Conservation (phyloP, 2,888 invertebrate genomes). For the Scrobipalpa atriplicella region DNA sequence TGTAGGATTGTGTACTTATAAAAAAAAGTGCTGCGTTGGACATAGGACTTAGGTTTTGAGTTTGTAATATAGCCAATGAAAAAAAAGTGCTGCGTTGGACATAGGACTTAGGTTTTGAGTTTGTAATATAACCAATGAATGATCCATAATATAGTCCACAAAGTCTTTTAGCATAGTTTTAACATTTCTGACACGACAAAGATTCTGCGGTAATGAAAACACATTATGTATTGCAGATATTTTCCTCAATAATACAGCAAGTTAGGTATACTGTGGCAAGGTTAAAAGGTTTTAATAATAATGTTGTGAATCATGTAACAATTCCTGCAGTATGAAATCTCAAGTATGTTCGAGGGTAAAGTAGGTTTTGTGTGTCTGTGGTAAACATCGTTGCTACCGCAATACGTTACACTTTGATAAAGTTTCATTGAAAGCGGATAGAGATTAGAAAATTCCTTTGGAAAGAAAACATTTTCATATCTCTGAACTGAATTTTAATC, state of each 20-base stretch:
- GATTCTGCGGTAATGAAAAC: not conserved
- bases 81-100: no score
- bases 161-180: not conserved
- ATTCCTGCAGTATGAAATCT: constrained; percentile 1
- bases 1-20: not conserved
- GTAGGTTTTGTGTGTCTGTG: constrained; percentile 24
- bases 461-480: no score
- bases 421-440: constrained; percentile 22
- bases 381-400: constrained; percentile 22
- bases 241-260: not conserved
- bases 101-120: no score
- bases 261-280: constrained; percentile 21
- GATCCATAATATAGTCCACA: not conserved
- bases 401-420: constrained; percentile 22
- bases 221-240: not conserved
- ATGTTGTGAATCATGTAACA: constrained; percentile 25
- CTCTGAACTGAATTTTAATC: not conserved
- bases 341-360: constrained; percentile 19
- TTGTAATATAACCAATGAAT: no score
- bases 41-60: no score
- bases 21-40: no score
- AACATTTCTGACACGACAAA: not conserved
- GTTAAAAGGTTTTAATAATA: constrained; percentile 13
- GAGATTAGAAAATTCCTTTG: not conserved
- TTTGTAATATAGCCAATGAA: no score